Percentiles rank a stretch among this genome's conserved stretches.
Evolutionary conservation across 2,797 vertebrate species (phyloP).

Genomic region (Coendou prehensilis): DNA sequence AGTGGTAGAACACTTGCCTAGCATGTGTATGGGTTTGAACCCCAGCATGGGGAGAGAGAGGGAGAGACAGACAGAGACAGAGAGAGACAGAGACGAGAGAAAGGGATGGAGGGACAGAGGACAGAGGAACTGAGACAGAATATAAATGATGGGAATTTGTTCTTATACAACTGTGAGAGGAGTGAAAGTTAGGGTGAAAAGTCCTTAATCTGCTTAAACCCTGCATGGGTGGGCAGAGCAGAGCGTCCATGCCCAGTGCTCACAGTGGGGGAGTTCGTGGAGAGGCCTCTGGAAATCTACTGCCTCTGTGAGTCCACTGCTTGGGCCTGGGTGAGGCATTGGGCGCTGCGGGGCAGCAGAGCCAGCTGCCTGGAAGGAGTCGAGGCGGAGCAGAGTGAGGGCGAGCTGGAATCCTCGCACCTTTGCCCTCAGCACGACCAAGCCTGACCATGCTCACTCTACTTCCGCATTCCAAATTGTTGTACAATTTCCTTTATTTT

Average conservation of each 20-base stretch:
- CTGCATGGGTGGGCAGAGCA: background rate
- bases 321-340: background rate
- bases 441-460: background rate
- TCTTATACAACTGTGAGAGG: background rate
- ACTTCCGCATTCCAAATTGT: background rate
- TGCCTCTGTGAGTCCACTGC: background rate
- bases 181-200: background rate
- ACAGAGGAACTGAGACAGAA: background rate
- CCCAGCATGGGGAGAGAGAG: background rate
- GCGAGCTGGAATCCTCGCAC: background rate
- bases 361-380: background rate
- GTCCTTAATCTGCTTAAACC: background rate
- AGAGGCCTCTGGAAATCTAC: background rate
- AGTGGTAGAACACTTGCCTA: background rate
- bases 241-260: background rate
- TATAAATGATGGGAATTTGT: background rate
- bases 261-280: background rate
- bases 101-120: background rate
- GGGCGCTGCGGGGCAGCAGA: accelerated
- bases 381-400: background rate
- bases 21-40: background rate
- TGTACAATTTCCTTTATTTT: background rate
- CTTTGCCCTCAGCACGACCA: background rate
- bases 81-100: background rate
- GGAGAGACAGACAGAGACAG: background rate